Evolutionary conservation across 2,113 vertebrate species (phyloP).

Genomic region (Rhinogobius similis): DNA sequence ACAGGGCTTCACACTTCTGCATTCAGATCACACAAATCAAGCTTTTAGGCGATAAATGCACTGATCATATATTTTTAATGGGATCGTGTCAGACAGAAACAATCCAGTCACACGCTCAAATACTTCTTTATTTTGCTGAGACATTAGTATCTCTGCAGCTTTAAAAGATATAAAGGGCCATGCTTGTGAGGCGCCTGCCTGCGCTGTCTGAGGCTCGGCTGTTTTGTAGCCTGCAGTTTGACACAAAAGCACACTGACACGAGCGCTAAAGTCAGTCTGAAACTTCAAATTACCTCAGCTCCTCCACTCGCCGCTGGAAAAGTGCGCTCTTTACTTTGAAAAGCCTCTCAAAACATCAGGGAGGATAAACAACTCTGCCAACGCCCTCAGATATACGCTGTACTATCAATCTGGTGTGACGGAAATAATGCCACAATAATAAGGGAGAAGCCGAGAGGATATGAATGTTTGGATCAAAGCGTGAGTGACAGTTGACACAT

Average conservation of each 20-base stretch:
- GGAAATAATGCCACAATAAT: slow-evolving; percentile 35
- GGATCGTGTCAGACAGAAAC: background rate
- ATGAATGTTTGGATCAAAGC: slow-evolving; percentile 46
- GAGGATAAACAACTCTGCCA: slow-evolving; percentile 29
- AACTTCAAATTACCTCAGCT: slow-evolving; percentile 19
- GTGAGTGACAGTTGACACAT: slow-evolving; percentile 59
- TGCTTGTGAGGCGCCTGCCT: slow-evolving; percentile 20
- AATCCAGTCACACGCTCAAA: slow-evolving; percentile 30
- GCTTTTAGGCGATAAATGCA: background rate
- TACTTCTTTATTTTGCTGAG: slow-evolving; percentile 15
- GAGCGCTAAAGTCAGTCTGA: slow-evolving; percentile 4
- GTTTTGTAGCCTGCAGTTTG: slow-evolving; percentile 12
- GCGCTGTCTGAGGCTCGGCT: slow-evolving; percentile 15
- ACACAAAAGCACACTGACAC: slow-evolving; percentile 15
- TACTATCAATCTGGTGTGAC: slow-evolving; percentile 24
- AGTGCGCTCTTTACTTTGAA: slow-evolving; percentile 11
- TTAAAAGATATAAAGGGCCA: slow-evolving; percentile 19
- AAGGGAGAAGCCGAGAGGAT: slow-evolving; percentile 30
- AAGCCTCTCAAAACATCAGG: slow-evolving; percentile 29
- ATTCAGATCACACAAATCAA: background rate
- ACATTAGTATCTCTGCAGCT: slow-evolving; percentile 22
- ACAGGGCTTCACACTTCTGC: background rate
- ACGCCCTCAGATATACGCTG: slow-evolving; percentile 17
- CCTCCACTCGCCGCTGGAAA: slow-evolving; percentile 18
- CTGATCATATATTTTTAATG: slow-evolving; percentile 9